Percentiles rank a stretch among this genome's conserved stretches.
These are phyloP conservation scores for Amiota mariae DNA, from an alignment of 2,888 invertebrate genomes.

Conservation along the genomic window DNA sequence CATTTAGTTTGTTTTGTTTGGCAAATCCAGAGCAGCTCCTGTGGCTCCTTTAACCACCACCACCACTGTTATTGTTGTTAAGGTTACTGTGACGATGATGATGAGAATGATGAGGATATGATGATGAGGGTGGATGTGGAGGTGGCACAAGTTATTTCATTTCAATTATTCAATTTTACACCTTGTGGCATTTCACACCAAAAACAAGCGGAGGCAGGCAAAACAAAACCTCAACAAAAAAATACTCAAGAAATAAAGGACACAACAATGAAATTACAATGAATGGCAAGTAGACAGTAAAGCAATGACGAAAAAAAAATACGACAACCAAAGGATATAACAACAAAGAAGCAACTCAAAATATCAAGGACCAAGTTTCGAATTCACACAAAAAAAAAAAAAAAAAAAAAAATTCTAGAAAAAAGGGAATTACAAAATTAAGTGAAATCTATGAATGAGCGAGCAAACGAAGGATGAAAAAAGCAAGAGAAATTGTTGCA, in stretches of 20 bases:
- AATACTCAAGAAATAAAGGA: neutral
- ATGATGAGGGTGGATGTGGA: neutral
- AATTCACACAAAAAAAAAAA: neutral
- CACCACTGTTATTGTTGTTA: too few species aligned
- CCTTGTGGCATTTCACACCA: conserved; percentile 65
- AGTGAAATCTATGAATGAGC: conserved; percentile 22
- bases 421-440: conserved; percentile 27
- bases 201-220: conserved; percentile 22
- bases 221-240: neutral
- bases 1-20: conserved; percentile 39
- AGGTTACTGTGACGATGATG: too few species aligned
- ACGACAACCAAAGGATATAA: neutral
- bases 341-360: conserved; percentile 48
- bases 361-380: conserved; percentile 60
- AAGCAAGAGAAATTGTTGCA: neutral
- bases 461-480: neutral
- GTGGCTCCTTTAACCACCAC: neutral
- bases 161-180: conserved; percentile 71
- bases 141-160: conserved; percentile 46
- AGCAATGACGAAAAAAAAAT: neutral
- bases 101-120: neutral
- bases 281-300: conserved; percentile 20
- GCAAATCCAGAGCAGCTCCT: conserved; percentile 21
- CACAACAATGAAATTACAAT: conserved; percentile 9
- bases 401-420: conserved; percentile 4